A percentile compares a stretch with the other conserved stretches of the same genome.
phyloP scores from a whole-genome alignment of 2,888 invertebrate genomes.

The Drosophila leonis region DNA sequence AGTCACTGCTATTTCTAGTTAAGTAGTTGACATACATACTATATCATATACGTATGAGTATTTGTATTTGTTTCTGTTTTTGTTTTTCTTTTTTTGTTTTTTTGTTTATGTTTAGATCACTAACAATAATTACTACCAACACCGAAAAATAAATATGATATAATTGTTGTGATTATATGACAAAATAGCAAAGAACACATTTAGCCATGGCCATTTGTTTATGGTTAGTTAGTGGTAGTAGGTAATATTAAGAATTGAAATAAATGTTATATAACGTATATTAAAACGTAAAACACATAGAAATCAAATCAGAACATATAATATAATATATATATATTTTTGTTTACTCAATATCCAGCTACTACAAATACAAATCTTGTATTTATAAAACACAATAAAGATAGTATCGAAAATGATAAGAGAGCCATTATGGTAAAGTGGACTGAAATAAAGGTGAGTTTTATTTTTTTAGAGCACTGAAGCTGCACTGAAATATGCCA shows the following conservation, averaged over 20 bases:
- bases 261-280: slow-evolving; percentile 19
- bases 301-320: slow-evolving; percentile 38
- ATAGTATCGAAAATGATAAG: slow-evolving; percentile 16
- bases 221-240: slow-evolving; percentile 52
- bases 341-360: slow-evolving; percentile 58
- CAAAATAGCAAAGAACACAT: slow-evolving; percentile 79
- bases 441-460: slow-evolving; percentile 50
- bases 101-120: slow-evolving; percentile 20
- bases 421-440: slow-evolving; percentile 37
- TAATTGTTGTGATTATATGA: slow-evolving; percentile 72
- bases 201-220: slow-evolving; percentile 62
- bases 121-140: slow-evolving; percentile 78
- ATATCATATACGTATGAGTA: slow-evolving; percentile 38
- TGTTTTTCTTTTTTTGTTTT: slow-evolving; percentile 19
- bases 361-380: slow-evolving; percentile 53
- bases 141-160: slow-evolving; percentile 73
- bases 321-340: slow-evolving; percentile 20
- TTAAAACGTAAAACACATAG: slow-evolving; percentile 44
- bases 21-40: slow-evolving; percentile 42
- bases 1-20: slow-evolving; percentile 39
- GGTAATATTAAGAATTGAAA: slow-evolving; percentile 47
- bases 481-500: slow-evolving; percentile 64
- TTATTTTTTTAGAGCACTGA: slow-evolving; percentile 38
- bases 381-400: slow-evolving; percentile 47
- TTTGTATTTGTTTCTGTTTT: slow-evolving; percentile 18